Evolutionary conservation across 2,888 invertebrate genomes (phyloP).

Genomic region (Punctoribates punctum): DNA sequence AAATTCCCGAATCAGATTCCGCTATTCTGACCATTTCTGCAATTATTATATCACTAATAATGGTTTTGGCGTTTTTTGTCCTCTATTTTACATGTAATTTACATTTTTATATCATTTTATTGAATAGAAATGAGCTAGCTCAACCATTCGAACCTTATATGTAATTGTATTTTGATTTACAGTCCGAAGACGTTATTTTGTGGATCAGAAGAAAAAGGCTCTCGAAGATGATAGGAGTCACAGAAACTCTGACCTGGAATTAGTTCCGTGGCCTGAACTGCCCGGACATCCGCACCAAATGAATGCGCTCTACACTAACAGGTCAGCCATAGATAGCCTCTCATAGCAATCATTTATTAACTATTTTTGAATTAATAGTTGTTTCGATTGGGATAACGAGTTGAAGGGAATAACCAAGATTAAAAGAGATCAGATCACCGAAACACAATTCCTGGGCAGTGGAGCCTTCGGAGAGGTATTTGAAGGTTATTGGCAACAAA

Average conservation of each 20-base stretch:
- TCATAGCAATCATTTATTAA: conserved; percentile 19
- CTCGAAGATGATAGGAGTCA: conserved; percentile 57
- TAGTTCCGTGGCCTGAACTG: conserved; percentile 78
- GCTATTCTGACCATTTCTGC: conserved; percentile 15
- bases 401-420: conserved; percentile 79
- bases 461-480: conserved; percentile 98
- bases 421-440: conserved; percentile 74
- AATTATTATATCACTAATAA: not conserved
- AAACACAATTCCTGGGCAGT: conserved; percentile 84
- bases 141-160: no score
- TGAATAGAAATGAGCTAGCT: no score
- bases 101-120: not conserved
- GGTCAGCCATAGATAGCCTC: conserved; percentile 40
- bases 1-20: conserved; percentile 12
- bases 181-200: conserved; percentile 50
- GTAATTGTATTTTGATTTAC: conserved; percentile 18
- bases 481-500: conserved; percentile 75
- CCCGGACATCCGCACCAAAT: conserved; percentile 72
- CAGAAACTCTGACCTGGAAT: conserved; percentile 60
- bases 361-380: not conserved
- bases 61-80: conserved; percentile 32
- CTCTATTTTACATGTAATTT: conserved; percentile 36
- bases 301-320: conserved; percentile 72
- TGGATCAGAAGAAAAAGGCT: conserved; percentile 64
- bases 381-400: conserved; percentile 61